These are phyloP conservation scores for Schmidtea mediterranea DNA, from an alignment of 1,140 invertebrate genomes.

Conservation along the genomic window DNA sequence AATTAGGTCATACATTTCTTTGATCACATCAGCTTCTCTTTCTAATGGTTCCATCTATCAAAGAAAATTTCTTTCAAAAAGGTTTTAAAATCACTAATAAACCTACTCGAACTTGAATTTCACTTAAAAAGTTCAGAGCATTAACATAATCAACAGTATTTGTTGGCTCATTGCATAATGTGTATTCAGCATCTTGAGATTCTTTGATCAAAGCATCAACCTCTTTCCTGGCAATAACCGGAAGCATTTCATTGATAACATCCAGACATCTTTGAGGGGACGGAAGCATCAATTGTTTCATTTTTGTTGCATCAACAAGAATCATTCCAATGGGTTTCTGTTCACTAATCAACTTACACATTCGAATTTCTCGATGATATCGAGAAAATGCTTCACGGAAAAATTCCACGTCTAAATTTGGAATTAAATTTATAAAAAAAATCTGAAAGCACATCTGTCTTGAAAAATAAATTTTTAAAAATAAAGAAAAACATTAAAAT, in stretches of 20 bases:
- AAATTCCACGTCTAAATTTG: constrained; percentile 22
- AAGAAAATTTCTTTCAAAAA: constrained; percentile 8
- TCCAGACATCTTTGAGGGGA: constrained; percentile 38
- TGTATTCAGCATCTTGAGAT: constrained; percentile 33
- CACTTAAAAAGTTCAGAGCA: constrained; percentile 40
- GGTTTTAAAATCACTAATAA: constrained; percentile 5
- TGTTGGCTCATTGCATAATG: constrained; percentile 35
- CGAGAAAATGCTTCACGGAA: constrained; percentile 19
- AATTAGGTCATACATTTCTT: constrained; percentile 42
- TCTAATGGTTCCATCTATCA: constrained; percentile 36
- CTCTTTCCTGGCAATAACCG: constrained; percentile 33
- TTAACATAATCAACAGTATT: constrained; percentile 39
- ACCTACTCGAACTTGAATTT: constrained; percentile 30
- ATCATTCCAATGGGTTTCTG: constrained; percentile 38
- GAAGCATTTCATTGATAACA: constrained; percentile 29
- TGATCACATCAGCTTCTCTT: constrained; percentile 36
- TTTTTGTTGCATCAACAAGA: constrained; percentile 37
- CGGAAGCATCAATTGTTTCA: constrained; percentile 40
- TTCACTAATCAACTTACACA: constrained; percentile 33
- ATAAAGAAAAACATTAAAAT: neutral
- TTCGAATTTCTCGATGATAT: constrained; percentile 21
- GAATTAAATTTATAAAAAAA: constrained; percentile 19
- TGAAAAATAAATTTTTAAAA: too few relatives aligned
- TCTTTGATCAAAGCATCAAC: constrained; percentile 34
- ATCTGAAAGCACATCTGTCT: too few relatives aligned